Percentiles rank a stretch among this genome's conserved stretches.
phyloP scores from a whole-genome alignment of 2,113 vertebrate genomes.

The Pithys albifrons region DNA sequence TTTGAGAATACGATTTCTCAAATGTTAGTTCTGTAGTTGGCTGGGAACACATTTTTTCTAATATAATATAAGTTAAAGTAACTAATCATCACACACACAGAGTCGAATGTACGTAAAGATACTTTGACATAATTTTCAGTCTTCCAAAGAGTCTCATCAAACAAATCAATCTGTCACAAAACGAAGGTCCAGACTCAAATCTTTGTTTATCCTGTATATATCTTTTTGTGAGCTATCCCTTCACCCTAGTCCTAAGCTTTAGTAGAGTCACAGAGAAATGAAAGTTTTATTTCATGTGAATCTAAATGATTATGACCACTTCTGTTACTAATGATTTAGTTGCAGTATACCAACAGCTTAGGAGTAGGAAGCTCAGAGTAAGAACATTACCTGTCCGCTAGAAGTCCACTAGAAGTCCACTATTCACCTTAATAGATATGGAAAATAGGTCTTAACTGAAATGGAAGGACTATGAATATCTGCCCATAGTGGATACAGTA shows the following conservation, averaged over 20 bases:
- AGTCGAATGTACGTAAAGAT: not conserved
- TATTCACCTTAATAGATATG: not conserved
- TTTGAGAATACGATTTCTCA: not conserved
- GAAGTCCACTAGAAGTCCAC: not conserved
- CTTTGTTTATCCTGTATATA: not conserved
- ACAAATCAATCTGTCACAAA: not conserved
- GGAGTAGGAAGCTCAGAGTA: not conserved
- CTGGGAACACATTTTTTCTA: not conserved
- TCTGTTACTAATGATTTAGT: not conserved
- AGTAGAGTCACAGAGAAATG: not conserved
- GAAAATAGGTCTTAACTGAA: not conserved
- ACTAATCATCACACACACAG: not conserved
- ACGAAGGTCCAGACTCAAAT: not conserved
- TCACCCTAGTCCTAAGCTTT: not conserved
- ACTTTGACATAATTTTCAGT: not conserved
- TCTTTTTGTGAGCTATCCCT: not conserved
- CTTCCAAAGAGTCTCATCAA: not conserved
- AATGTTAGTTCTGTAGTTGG: not conserved
- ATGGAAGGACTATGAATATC: not conserved
- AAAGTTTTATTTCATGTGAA: not conserved
- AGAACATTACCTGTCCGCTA: fast-evolving
- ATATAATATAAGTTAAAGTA: not conserved
- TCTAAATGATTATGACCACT: not conserved
- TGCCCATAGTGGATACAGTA: not conserved
- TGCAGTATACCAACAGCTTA: not conserved